Conservation (phyloP, 2,113 vertebrate genomes). For the Aphyosemion australe region DNA sequence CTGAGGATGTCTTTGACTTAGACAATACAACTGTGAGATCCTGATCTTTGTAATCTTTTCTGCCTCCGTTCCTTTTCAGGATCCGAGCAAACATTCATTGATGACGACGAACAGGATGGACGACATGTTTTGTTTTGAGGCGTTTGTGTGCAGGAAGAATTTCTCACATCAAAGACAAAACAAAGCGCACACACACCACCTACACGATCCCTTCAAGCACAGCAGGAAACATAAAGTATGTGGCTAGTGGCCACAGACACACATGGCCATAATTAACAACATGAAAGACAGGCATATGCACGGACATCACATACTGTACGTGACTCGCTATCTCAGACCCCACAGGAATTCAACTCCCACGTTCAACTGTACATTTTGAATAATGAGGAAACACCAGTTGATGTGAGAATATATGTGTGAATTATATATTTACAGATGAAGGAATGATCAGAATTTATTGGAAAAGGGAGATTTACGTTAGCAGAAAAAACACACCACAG, state of each 20-base stretch:
- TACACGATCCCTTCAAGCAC: constrained; percentile 51
- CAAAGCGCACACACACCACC: constrained; percentile 32
- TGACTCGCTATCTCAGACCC: constrained; percentile 25
- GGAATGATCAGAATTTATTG: too few species aligned
- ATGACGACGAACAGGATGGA: constrained; percentile 10
- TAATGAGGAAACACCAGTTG: constrained; percentile 20
- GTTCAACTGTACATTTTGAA: neutral
- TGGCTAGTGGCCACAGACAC: constrained; percentile 35
- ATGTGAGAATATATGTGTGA: neutral
- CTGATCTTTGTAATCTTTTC: neutral
- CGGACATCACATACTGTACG: constrained; percentile 24
- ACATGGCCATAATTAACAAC: constrained; percentile 53
- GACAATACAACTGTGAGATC: neutral
- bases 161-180: constrained; percentile 40
- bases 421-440: too few species aligned
- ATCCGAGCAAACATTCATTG: constrained; percentile 7
- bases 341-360: constrained; percentile 32
- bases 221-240: constrained; percentile 23
- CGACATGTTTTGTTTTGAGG: constrained; percentile 36
- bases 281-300: constrained; percentile 38
- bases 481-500: neutral
- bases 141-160: constrained; percentile 15
- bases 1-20: too few species aligned
- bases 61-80: neutral
- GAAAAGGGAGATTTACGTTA: too few species aligned